Evolutionary conservation across 2,113 vertebrate genomes (phyloP), one percentile per base, ranked within the genome.

Genomic region (Corapipo altera): DNA sequence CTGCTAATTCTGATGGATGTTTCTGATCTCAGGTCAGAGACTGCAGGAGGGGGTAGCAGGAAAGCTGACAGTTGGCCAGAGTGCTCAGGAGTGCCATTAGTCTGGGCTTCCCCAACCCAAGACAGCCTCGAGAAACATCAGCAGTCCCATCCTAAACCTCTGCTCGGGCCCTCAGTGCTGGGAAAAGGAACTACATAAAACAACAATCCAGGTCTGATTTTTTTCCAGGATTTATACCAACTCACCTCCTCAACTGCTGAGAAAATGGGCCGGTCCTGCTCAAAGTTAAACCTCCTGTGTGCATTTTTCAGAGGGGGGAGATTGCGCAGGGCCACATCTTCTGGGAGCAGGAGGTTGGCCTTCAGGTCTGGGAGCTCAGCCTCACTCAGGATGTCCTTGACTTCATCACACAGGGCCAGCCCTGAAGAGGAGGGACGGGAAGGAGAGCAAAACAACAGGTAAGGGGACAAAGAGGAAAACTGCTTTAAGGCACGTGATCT

Each of bases 271-370:
- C 98, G 95, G 59, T 98, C 98, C 30, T 94, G 96, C 41, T 98
- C 98, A 2, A 99, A 99, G 95, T 99, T 98, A 7, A 99, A 97
- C 91, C 97, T 98, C 66, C 98, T 98, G 97, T 99, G 99, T 4
- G 99, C 98, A 3, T 96, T 97, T 70, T 93, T 98, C 67, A 99
- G 98, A 13, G 99, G 98, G 2, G 99, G 99, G 22, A 99, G 98
- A 95, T 99, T 99, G 26, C 98, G 98, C 61, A 99, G 98, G 8
- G 99, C 98, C 92, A 98, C 95, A 13, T 99, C 99, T 89, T 99
- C 99, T 0, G 99, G 99, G 66, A 99, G 98, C 96, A 99, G 98
- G 94, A 99, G 93, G 81, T 89, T 98, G 96, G 98, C 96, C 39
- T 97, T 97, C 91, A 98, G 95, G 55, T 98, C 98, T 2, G 99